Evolutionary conservation across 2,113 vertebrate genomes (phyloP).

Genomic region (Caretta caretta): DNA sequence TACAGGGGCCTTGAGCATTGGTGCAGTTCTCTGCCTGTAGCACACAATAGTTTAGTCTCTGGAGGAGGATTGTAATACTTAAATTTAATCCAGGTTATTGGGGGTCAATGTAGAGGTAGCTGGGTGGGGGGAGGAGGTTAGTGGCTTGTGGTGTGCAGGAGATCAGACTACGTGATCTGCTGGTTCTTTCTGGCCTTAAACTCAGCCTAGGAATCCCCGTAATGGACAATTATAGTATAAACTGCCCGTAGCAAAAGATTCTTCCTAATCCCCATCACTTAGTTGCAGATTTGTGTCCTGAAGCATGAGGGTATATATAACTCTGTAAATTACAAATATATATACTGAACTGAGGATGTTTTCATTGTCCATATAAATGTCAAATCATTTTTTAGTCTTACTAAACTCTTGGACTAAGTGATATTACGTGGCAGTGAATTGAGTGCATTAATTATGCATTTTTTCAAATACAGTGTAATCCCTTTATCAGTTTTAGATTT

Average conservation of each 20-base stretch:
- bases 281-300: neutral
- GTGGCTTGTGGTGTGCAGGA: too few relatives aligned
- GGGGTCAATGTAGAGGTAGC: too few relatives aligned
- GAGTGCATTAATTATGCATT: neutral
- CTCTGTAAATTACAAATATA: neutral
- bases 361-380: neutral
- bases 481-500: neutral
- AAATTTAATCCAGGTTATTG: too few relatives aligned
- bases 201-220: neutral
- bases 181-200: too few relatives aligned
- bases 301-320: neutral
- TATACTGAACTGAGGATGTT: neutral
- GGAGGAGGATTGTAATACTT: too few relatives aligned
- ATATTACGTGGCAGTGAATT: neutral
- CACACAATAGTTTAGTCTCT: too few relatives aligned
- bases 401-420: neutral
- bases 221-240: neutral
- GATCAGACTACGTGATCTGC: too few relatives aligned
- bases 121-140: too few relatives aligned
- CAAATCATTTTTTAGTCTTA: neutral
- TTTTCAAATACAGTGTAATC: neutral
- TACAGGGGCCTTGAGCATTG: too few relatives aligned
- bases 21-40: too few relatives aligned
- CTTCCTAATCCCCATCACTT: neutral
- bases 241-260: neutral